Conservation (phyloP, 2,888 invertebrate genomes). For the Campoplex nolae region DNA sequence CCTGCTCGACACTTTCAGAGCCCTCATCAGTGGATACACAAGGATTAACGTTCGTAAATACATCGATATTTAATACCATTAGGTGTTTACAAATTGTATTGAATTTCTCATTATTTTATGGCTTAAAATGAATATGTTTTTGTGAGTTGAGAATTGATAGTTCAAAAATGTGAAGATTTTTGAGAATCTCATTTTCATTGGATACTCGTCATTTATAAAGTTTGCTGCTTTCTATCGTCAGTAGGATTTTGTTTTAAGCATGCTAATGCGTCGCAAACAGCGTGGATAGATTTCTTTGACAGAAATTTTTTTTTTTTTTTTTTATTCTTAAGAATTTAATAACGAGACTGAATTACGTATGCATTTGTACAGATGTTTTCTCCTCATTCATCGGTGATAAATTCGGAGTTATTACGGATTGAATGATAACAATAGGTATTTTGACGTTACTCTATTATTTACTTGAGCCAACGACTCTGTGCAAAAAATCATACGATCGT, state of each 20-base stretch:
- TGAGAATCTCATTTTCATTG: background rate
- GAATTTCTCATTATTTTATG: background rate
- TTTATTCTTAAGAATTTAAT: background rate
- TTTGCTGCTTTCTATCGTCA: background rate
- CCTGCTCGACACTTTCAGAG: slow-evolving; percentile 56
- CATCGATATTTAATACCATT: background rate
- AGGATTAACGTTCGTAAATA: background rate
- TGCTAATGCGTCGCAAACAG: background rate
- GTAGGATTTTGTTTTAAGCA: background rate
- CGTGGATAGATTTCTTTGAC: background rate
- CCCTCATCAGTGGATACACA: slow-evolving; percentile 14
- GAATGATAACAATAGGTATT: background rate
- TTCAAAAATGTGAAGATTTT: background rate
- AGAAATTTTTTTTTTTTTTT: background rate
- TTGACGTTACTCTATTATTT: background rate
- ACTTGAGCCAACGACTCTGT: background rate
- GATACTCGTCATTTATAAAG: background rate
- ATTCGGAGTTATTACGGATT: background rate
- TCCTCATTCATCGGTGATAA: background rate
- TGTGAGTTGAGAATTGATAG: no score
- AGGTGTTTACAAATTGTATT: background rate
- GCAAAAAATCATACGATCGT: background rate
- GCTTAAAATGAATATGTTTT: no score
- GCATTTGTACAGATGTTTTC: background rate
- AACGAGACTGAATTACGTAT: background rate